Evolutionary conservation across 2,113 vertebrate species (phyloP).

Genomic region (Chaenogobius annularis): DNA sequence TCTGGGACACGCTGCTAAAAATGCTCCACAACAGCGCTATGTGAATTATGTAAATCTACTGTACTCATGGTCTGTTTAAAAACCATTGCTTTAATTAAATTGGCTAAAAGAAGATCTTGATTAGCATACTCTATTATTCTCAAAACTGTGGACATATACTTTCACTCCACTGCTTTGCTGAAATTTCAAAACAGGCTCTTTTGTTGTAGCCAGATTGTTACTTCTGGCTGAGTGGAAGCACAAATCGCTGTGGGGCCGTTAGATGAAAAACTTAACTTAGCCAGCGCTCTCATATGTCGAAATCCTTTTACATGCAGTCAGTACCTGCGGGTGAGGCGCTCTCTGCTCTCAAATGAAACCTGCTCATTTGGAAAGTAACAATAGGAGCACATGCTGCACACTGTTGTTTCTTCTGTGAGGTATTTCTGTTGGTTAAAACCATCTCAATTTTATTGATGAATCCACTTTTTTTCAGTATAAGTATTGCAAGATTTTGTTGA

Average conservation of each 20-base stretch:
- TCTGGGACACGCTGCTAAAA: constrained; percentile 39
- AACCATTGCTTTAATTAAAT: constrained; percentile 4
- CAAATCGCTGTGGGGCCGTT: constrained; percentile 50
- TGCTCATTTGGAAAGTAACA: constrained; percentile 9
- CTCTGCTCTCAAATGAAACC: constrained; percentile 12
- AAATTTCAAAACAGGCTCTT: constrained; percentile 49
- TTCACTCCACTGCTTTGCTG: constrained; percentile 14
- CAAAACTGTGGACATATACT: not conserved
- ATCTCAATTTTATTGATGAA: not conserved
- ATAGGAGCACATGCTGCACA: not conserved
- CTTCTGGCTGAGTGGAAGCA: constrained; percentile 58
- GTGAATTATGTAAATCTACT: constrained; percentile 2
- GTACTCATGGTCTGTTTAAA: not conserved
- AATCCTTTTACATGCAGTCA: constrained; percentile 29
- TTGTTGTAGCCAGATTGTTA: constrained; percentile 49
- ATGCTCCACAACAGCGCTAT: constrained; percentile 27
- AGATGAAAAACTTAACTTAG: constrained; percentile 50
- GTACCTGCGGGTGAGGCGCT: constrained; percentile 28
- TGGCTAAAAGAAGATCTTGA: not conserved
- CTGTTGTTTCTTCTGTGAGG: not conserved
- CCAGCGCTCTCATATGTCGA: constrained; percentile 19
- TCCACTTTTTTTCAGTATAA: not conserved
- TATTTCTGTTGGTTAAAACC: not conserved
- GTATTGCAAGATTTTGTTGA: not conserved
- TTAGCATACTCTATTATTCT: not conserved